Percentiles rank a stretch among this genome's conserved stretches.
phyloP scores from a whole-genome alignment of 2,113 vertebrate species.

The Entelurus aequoreus region DNA sequence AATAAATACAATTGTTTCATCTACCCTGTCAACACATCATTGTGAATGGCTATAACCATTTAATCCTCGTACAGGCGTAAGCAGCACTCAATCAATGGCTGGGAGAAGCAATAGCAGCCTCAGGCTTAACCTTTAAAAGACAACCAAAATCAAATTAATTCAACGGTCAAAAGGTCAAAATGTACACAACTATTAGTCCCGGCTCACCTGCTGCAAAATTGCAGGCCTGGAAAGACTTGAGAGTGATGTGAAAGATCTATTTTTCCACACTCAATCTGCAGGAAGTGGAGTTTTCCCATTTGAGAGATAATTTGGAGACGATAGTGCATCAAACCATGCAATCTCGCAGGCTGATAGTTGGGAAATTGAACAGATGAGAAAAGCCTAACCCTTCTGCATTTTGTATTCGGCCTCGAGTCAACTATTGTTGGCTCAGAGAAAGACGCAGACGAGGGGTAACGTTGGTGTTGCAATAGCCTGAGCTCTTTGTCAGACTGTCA shows the following conservation, averaged over 20 bases:
- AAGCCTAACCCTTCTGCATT: constrained; percentile 70
- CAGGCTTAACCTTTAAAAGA: constrained; percentile 70
- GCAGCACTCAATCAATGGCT: constrained; percentile 58
- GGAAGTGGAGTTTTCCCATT: constrained; percentile 62
- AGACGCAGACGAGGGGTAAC: constrained; percentile 19
- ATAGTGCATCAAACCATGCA: constrained; percentile 69
- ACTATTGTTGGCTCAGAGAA: constrained; percentile 44
- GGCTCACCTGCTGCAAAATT: constrained; percentile 55
- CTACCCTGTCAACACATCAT: constrained; percentile 50
- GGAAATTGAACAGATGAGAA: constrained; percentile 78
- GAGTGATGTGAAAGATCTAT: constrained; percentile 46
- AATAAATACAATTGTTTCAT: constrained; percentile 59
- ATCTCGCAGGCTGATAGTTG: constrained; percentile 70
- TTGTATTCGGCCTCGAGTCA: constrained; percentile 64
- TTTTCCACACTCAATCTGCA: constrained; percentile 36
- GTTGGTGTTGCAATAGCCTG: constrained; percentile 51
- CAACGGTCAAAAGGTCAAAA: constrained; percentile 69
- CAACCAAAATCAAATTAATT: constrained; percentile 69
- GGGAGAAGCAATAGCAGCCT: constrained; percentile 59
- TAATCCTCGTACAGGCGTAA: constrained; percentile 56
- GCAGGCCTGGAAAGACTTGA: constrained; percentile 42
- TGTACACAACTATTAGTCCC: constrained; percentile 60
- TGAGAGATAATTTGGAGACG: constrained; percentile 66
- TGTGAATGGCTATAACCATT: constrained; percentile 57
- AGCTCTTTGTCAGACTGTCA: constrained; percentile 42